A percentile compares a stretch with the other conserved stretches of the same genome.
These are phyloP conservation scores for Dermochelys coriacea DNA, from an alignment of 2,797 vertebrate species.

Conservation along the genomic window DNA sequence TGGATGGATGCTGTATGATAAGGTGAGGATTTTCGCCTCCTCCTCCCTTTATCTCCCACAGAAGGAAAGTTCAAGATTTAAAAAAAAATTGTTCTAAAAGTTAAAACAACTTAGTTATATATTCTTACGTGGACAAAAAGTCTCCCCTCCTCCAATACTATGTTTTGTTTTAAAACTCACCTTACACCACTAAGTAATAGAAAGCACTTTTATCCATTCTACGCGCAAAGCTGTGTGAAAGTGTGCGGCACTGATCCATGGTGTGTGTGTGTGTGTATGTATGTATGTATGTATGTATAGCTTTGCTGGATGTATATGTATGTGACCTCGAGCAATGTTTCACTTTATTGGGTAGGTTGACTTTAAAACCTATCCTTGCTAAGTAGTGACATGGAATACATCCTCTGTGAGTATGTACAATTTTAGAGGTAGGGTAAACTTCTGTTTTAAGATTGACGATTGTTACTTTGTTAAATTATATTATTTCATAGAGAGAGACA, in stretches of 20 bases:
- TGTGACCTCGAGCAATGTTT: not conserved
- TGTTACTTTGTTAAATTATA: not conserved
- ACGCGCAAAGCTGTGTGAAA: not conserved
- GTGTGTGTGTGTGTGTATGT: not conserved
- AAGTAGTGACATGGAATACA: not conserved
- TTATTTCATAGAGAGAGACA: not conserved
- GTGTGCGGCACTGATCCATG: not conserved
- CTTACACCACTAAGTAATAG: not conserved
- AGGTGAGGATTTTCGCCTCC: constrained; percentile 79
- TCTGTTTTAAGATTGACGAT: not conserved
- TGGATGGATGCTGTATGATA: constrained; percentile 95
- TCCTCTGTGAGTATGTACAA: not conserved
- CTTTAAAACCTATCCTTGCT: not conserved
- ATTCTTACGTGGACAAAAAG: not conserved
- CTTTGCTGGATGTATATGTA: not conserved
- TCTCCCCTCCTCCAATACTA: not conserved
- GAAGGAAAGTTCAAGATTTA: not conserved
- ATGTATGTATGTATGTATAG: not conserved
- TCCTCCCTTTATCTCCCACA: not conserved
- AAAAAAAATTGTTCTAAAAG: not conserved
- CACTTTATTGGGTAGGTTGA: not conserved
- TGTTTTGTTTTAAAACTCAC: not conserved
- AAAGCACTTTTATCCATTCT: not conserved
- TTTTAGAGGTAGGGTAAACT: not conserved
- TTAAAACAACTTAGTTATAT: not conserved